phyloP scores from a whole-genome alignment of 2,797 vertebrate genomes.

The Lagocephalus sceleratus region DNA sequence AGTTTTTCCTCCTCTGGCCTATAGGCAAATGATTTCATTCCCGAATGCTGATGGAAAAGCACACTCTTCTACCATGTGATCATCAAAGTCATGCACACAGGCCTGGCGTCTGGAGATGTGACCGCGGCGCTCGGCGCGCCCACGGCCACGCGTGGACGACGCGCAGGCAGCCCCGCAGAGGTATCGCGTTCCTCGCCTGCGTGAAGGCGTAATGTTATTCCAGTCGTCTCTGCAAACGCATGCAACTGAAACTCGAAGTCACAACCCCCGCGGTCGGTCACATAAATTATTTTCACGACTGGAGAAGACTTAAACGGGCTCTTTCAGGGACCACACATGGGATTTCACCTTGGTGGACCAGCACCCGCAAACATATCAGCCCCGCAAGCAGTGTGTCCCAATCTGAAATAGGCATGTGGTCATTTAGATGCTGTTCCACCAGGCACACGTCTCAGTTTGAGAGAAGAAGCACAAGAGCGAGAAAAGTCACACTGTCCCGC shows the following conservation, averaged over 20 bases:
- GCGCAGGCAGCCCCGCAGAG: conserved; percentile 42
- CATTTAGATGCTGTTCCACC: background rate
- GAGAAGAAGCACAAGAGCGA: background rate
- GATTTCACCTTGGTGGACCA: too few species aligned
- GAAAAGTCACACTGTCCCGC: conserved; percentile 7
- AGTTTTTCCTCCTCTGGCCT: too few species aligned
- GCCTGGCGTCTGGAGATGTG: conserved; percentile 53
- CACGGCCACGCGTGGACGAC: conserved; percentile 56
- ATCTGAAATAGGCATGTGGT: too few species aligned
- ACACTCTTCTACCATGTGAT: conserved; percentile 19
- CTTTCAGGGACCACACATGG: too few species aligned
- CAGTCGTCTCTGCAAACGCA: conserved; percentile 40
- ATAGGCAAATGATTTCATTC: too few species aligned
- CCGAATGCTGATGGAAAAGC: too few species aligned
- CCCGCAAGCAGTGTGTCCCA: too few species aligned
- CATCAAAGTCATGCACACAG: conserved; percentile 53
- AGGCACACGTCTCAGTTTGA: conserved; percentile 10
- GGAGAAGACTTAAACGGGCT: too few species aligned
- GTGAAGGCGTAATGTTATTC: conserved; percentile 52
- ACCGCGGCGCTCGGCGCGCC: too few species aligned
- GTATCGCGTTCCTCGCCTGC: conserved; percentile 53
- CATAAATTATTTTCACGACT: background rate
- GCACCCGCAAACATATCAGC: too few species aligned
- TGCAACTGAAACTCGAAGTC: conserved; percentile 2
- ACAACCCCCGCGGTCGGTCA: background rate